Evolutionary conservation across 2,797 vertebrate genomes (phyloP).

Genomic region (Champsocephalus gunnari): DNA sequence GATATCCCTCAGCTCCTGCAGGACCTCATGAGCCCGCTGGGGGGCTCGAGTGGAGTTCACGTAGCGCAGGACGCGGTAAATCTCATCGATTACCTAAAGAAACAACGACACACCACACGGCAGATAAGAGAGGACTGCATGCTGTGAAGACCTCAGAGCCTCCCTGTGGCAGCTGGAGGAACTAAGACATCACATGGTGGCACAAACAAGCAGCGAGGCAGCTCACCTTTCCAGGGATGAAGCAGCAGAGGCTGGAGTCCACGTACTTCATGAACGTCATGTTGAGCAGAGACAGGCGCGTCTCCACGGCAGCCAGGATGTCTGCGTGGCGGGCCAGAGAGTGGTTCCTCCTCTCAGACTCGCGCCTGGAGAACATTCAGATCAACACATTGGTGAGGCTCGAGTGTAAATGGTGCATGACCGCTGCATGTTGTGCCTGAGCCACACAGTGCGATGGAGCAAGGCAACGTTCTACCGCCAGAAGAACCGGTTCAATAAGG

Average conservation of each 20-base stretch:
- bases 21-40: constrained; percentile 97
- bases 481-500: background rate
- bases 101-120: background rate
- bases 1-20: constrained; percentile 97
- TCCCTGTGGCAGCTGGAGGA: too few relatives aligned
- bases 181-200: background rate
- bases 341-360: constrained; percentile 97
- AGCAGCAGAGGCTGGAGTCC: constrained; percentile 98
- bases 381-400: background rate
- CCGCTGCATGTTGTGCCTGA: background rate
- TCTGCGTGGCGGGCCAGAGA: constrained; percentile 97
- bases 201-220: background rate
- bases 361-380: constrained; percentile 83
- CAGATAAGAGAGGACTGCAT: background rate
- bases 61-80: constrained; percentile 96
- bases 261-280: constrained; percentile 99
- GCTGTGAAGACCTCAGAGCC: too few relatives aligned
- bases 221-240: constrained; percentile 97
- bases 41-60: constrained; percentile 98
- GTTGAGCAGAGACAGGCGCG: constrained; percentile 95
- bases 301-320: constrained; percentile 97
- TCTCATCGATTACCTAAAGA: constrained; percentile 97
- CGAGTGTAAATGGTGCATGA: background rate
- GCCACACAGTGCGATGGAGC: background rate
- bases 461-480: background rate